These are phyloP conservation scores for Beroe forskalii DNA, from an alignment of 37 sponge, comb jelly and placozoan species.

Conservation along the genomic window DNA sequence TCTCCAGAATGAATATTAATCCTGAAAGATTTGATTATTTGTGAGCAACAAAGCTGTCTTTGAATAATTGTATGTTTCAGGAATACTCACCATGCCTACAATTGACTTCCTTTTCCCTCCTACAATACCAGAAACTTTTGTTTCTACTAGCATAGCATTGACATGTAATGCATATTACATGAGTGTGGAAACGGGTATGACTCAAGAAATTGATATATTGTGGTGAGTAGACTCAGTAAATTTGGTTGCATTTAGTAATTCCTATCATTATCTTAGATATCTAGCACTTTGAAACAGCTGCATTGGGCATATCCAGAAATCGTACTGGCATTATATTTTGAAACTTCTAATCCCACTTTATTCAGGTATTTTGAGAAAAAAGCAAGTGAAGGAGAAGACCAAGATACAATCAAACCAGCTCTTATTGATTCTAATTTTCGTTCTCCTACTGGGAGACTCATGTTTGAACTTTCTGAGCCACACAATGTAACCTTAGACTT, in stretches of 20 bases:
- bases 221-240: neutral
- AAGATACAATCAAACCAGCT: neutral
- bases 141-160: conserved; percentile 18
- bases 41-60: too few relatives aligned
- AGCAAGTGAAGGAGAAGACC: neutral
- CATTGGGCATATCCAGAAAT: too few relatives aligned
- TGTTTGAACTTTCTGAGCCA: conserved; percentile 37
- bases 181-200: neutral
- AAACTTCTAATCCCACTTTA: too few relatives aligned
- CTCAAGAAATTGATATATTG: neutral
- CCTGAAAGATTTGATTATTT: too few relatives aligned
- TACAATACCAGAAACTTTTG: neutral
- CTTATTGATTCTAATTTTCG: conserved; percentile 19
- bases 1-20: too few relatives aligned
- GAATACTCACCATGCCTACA: too few relatives aligned
- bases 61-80: too few relatives aligned
- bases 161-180: conserved; percentile 21
- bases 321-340: too few relatives aligned
- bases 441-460: conserved; percentile 6
- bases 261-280: too few relatives aligned
- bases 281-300: too few relatives aligned
- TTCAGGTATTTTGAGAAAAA: conserved; percentile 21
- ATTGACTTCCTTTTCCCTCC: conserved; percentile 9
- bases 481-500: neutral
- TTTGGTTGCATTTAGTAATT: too few relatives aligned